phyloP scores from a whole-genome alignment of 2,113 vertebrate species.

The Eolophus roseicapilla region DNA sequence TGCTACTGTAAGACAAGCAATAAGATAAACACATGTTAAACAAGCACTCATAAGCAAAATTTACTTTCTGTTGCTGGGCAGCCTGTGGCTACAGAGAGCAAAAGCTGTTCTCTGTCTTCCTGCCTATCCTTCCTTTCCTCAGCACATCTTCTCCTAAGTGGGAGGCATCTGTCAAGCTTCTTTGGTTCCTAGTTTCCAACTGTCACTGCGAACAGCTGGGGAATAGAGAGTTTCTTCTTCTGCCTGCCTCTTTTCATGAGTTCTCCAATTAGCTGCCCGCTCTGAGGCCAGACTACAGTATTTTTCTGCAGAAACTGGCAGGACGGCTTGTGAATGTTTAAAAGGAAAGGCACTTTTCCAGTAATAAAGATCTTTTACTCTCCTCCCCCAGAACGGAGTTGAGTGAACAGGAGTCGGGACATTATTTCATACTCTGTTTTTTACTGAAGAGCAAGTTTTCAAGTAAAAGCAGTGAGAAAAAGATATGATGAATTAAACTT shows the following conservation, averaged over 20 bases:
- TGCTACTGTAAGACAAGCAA: background rate
- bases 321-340: background rate
- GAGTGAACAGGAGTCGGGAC: background rate
- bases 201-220: conserved; percentile 56
- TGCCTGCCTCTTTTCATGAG: background rate
- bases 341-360: background rate
- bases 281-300: background rate
- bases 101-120: background rate
- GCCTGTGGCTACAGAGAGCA: background rate
- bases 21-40: background rate
- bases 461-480: background rate
- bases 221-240: conserved; percentile 28
- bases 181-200: conserved; percentile 46
- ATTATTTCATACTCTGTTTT: background rate
- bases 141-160: conserved; percentile 47
- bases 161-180: conserved; percentile 22
- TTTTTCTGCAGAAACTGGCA: background rate
- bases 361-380: background rate
- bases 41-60: background rate
- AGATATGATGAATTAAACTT: background rate
- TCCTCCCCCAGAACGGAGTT: background rate
- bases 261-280: background rate
- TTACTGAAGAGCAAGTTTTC: background rate
- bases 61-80: background rate
- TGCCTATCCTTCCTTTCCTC: conserved; percentile 14